A percentile compares a stretch with the other conserved stretches of the same genome.
Evolutionary conservation across 2,797 vertebrate genomes (phyloP).

Genomic region (Columba guinea): DNA sequence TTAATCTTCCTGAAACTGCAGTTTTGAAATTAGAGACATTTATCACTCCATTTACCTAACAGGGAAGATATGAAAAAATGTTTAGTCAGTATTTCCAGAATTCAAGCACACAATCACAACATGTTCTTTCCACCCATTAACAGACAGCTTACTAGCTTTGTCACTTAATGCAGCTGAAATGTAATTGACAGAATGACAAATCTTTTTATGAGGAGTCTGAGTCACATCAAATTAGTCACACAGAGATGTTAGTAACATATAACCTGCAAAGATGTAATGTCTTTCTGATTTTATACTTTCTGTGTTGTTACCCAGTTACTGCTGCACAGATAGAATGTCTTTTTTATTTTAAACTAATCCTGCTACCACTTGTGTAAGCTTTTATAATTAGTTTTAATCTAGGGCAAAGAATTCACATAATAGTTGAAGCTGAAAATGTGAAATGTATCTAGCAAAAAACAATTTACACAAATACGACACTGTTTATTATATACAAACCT

Average conservation of each 20-base stretch:
- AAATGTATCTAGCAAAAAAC: background rate
- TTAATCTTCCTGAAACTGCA: constrained; percentile 32
- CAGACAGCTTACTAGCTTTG: background rate
- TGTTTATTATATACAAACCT: background rate
- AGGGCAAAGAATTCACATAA: background rate
- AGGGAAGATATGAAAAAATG: background rate
- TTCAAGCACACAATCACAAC: background rate
- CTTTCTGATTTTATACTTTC: constrained; percentile 45
- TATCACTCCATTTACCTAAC: constrained; percentile 36
- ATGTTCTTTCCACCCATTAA: background rate
- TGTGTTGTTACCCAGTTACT: background rate
- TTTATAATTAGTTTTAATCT: background rate
- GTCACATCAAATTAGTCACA: constrained; percentile 50
- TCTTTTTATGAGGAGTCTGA: background rate
- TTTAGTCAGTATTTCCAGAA: constrained; percentile 39
- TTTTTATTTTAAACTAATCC: constrained; percentile 9
- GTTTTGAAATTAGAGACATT: constrained; percentile 31
- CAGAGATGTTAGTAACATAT: background rate
- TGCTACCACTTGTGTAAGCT: background rate
- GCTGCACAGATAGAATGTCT: background rate
- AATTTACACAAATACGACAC: background rate
- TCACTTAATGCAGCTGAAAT: background rate
- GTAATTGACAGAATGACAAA: constrained; percentile 42
- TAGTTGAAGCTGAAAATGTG: background rate
- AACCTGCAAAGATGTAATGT: constrained; percentile 56